Base-by-base conservation (phyloP, 1,140 invertebrate species). In the Magallana gigas region DNA sequence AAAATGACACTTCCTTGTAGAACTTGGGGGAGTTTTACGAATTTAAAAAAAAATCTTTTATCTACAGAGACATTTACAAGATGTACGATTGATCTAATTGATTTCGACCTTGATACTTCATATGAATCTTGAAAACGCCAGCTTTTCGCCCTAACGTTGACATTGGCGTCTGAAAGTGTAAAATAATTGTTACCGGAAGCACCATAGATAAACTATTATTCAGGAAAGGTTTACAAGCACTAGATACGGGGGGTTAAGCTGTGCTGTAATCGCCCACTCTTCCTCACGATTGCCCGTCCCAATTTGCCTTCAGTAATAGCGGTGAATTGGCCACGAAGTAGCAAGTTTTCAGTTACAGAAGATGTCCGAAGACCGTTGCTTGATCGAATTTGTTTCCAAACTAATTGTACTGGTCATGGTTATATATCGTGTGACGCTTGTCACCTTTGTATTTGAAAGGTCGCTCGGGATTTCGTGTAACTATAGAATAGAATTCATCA, bases 271-370 rank as follows among this genome's bases (percentile, higher is more conserved):
- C 68, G 68, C 68, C 68, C 68, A 76, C 68, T 48, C 23, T 36
- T 76, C 68, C 68, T 76, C 68, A 76, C 68, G 68, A 76, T 76
- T 76, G 68, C 68, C 68, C 36, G 68, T 29, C 68, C 68, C 68
- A 76, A 29, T 71, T 71, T 76, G 23, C 68, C 68, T 29, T 29
- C 23, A 11, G 23, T 76, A 11, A 76, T 29, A 23, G 11, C 18
- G 18, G 36, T 48, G 64, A 11, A 11, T 18, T 76, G 23, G 9
- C 68, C 68, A 12, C 68, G 3, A 29, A 23, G 6, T 76, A 23
- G 36, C 5, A 29, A 12, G 12, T 23, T 36, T 12, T 76, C 68
- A 62, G 14, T 16, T 11, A 29, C 18, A 48, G 5, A 48, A 11
- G 23, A 12, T 76, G 68, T 76, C 68, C 68, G 68, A 76, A 76